These are phyloP conservation scores for Dasypogon diadema DNA, from an alignment of 2,888 invertebrate species.

Conservation along the genomic window DNA sequence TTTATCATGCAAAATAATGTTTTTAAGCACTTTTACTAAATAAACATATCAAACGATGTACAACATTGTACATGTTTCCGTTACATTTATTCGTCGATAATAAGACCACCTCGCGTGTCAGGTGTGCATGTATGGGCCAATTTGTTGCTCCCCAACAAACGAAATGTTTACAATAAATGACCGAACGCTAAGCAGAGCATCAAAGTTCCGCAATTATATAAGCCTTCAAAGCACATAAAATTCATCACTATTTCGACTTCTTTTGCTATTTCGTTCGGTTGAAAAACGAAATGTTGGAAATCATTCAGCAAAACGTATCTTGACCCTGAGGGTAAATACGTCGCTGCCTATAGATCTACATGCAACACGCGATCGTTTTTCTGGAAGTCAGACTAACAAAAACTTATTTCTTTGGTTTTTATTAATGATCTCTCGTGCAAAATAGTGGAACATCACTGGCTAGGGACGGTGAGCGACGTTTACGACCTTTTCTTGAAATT, in stretches of 20 bases:
- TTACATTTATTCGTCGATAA: too few species aligned
- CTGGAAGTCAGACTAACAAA: constrained; percentile 16
- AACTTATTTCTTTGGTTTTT: neutral
- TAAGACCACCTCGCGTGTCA: constrained; percentile 24
- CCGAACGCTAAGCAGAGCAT: neutral
- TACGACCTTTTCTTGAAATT: too few species aligned
- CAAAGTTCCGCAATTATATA: neutral
- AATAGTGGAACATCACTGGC: neutral
- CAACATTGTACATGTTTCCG: too few species aligned
- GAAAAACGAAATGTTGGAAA: neutral
- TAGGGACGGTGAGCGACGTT: neutral
- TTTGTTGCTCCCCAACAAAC: constrained; percentile 25
- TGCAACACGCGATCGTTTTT: constrained; percentile 40
- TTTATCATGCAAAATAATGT: too few species aligned
- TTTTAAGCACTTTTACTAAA: too few species aligned
- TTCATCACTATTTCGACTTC: too few species aligned
- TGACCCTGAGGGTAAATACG: constrained; percentile 14
- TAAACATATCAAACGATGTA: too few species aligned
- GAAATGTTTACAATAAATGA: constrained; percentile 11
- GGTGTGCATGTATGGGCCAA: constrained; percentile 22
- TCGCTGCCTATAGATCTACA: constrained; percentile 27
- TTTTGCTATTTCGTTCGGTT: neutral
- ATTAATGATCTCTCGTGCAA: constrained; percentile 11
- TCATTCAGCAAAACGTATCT: constrained; percentile 33
- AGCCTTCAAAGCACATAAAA: neutral